Percentiles rank a stretch among this genome's conserved stretches.
phyloP scores from a whole-genome alignment of 2,797 vertebrate genomes.

The Calcarius lapponicus region DNA sequence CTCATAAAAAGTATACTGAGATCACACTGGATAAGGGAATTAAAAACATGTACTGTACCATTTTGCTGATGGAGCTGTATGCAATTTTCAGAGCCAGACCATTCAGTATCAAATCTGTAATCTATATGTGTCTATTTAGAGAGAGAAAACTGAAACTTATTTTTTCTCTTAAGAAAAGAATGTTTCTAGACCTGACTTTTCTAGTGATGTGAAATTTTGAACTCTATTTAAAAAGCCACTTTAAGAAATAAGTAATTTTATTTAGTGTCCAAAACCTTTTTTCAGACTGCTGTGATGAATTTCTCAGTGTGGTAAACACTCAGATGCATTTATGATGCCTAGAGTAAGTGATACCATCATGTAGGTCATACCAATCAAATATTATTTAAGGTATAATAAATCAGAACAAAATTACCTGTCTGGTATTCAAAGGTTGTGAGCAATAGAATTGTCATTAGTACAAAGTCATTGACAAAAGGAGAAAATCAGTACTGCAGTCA shows the following conservation, averaged over 20 bases:
- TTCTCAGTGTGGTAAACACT: background rate
- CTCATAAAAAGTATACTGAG: background rate
- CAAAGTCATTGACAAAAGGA: conserved; percentile 25
- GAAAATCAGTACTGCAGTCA: conserved; percentile 41
- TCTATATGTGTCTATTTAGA: background rate
- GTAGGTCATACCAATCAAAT: conserved; percentile 28
- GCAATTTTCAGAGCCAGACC: background rate
- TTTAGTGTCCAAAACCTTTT: background rate
- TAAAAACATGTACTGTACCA: background rate
- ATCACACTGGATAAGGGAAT: background rate
- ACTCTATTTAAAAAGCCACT: background rate
- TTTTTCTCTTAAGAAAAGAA: background rate
- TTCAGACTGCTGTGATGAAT: background rate
- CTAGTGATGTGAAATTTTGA: background rate
- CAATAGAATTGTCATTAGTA: background rate
- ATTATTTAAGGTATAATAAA: conserved; percentile 50
- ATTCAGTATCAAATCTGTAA: background rate
- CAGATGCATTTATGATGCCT: background rate
- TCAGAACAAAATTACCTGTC: conserved; percentile 42
- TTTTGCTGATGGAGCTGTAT: background rate
- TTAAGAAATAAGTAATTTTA: background rate
- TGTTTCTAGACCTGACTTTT: background rate
- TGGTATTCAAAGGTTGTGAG: conserved; percentile 45
- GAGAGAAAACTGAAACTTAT: background rate
- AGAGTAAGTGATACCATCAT: background rate